Conservation (phyloP, 2,113 vertebrate genomes). For the Tympanuchus pallidicinctus region DNA sequence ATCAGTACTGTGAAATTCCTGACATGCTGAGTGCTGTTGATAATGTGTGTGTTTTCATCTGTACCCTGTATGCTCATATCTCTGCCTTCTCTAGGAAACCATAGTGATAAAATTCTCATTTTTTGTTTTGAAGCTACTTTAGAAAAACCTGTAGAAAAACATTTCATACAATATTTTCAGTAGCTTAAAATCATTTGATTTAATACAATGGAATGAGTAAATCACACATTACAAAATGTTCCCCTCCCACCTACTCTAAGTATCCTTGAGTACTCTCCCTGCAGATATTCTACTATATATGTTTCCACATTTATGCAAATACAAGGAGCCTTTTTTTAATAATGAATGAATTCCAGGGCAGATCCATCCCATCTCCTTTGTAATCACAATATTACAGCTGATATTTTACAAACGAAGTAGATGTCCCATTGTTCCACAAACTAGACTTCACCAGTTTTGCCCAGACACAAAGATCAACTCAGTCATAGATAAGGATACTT, state of each 20-base stretch:
- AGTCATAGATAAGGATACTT: no score
- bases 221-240: background rate
- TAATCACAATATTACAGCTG: background rate
- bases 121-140: slow-evolving; percentile 21
- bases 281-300: background rate
- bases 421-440: background rate
- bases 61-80: background rate
- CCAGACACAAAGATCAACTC: background rate
- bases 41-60: background rate
- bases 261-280: background rate
- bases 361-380: background rate
- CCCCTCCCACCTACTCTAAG: background rate
- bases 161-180: background rate
- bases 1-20: background rate
- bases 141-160: slow-evolving; percentile 34
- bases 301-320: background rate
- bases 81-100: background rate
- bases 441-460: background rate
- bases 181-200: background rate
- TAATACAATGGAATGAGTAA: background rate
- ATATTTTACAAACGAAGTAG: background rate
- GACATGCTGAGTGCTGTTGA: background rate
- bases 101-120: background rate
- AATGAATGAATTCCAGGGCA: background rate
- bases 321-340: background rate